phyloP scores from a whole-genome alignment of 2,888 invertebrate species.

The Selenia dentaria region DNA sequence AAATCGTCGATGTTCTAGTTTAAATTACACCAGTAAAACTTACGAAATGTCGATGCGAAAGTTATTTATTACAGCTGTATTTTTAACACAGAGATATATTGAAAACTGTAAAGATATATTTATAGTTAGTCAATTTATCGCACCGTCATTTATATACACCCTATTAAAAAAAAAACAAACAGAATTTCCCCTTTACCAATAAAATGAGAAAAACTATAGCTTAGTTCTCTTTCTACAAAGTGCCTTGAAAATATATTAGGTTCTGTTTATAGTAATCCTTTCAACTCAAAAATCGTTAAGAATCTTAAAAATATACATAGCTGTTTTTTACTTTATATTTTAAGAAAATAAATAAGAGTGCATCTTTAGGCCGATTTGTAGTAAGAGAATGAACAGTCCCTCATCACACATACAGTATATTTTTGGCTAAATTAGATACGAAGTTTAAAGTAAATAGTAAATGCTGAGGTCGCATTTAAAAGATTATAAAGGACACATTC shows the following conservation, averaged over 20 bases:
- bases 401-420: conserved; percentile 26
- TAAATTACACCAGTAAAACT: conserved; percentile 38
- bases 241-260: too few species aligned
- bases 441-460: neutral
- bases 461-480: neutral
- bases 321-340: too few species aligned
- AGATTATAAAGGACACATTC: neutral
- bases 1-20: conserved; percentile 25
- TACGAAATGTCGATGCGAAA: conserved; percentile 21
- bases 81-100: conserved; percentile 19
- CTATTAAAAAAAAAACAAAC: conserved; percentile 30
- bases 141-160: conserved; percentile 26
- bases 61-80: conserved; percentile 10
- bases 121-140: conserved; percentile 17
- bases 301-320: too few species aligned
- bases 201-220: conserved; percentile 35
- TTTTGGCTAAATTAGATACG: neutral
- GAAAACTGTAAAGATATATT: conserved; percentile 13
- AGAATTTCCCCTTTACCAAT: conserved; percentile 42
- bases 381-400: conserved; percentile 29
- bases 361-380: conserved; percentile 22
- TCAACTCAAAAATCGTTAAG: too few species aligned
- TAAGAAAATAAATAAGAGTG: conserved; percentile 4
- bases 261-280: too few species aligned
- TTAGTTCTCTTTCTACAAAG: conserved; percentile 46